Conservation (phyloP, 2,113 vertebrate genomes). For the Acanthochromis polyacanthus region DNA sequence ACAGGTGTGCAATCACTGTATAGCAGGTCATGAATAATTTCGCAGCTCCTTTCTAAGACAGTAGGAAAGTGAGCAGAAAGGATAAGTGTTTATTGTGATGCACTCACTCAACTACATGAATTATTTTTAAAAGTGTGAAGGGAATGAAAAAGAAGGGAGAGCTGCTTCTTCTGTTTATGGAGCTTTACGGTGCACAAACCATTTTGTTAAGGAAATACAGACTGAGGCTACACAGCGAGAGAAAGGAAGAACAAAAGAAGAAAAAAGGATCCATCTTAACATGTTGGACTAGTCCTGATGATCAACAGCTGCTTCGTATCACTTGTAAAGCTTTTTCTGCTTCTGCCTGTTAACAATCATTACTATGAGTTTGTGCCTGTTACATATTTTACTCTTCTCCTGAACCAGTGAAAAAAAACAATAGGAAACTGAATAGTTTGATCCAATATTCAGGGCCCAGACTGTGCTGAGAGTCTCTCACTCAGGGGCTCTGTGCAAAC, state of each 20-base stretch:
- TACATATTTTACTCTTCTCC: conserved; percentile 82
- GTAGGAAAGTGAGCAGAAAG: background rate
- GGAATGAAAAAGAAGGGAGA: conserved; percentile 15
- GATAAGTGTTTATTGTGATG: conserved; percentile 32
- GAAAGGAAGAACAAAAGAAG: conserved; percentile 51
- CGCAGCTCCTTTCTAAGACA: background rate
- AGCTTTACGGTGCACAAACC: conserved; percentile 82
- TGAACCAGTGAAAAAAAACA: conserved; percentile 76
- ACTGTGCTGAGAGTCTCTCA: conserved; percentile 2
- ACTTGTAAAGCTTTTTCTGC: conserved; percentile 90
- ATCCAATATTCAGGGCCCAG: conserved; percentile 21
- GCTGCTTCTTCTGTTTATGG: conserved; percentile 61
- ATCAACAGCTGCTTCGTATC: conserved; percentile 91
- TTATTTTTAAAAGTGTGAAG: conserved; percentile 28
- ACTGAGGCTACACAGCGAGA: conserved; percentile 80
- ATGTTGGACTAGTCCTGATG: conserved; percentile 87
- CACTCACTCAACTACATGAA: background rate
- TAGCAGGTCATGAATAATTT: background rate
- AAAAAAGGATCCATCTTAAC: conserved; percentile 85
- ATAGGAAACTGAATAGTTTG: background rate
- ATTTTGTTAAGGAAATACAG: conserved; percentile 90
- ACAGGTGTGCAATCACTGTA: background rate
- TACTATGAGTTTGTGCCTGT: conserved; percentile 88
- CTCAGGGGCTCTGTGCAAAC: background rate
- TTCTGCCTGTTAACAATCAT: conserved; percentile 91